Evolutionary conservation across 2,113 vertebrate genomes (phyloP).

Genomic region (Gallinago paraguaiae): DNA sequence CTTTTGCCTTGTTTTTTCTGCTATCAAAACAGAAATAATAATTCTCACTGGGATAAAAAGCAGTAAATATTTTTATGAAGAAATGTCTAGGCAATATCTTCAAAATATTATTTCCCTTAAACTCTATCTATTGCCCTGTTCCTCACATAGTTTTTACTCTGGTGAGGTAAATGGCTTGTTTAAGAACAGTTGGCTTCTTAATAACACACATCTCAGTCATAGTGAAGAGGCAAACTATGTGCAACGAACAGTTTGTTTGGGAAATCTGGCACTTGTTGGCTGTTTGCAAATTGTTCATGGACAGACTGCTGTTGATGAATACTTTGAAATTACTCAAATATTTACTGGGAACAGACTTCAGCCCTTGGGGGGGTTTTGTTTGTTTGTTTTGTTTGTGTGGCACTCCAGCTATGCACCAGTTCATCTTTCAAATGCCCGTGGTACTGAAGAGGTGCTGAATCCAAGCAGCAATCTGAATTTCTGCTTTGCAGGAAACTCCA

Average conservation of each 20-base stretch:
- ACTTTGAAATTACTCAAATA: conserved; percentile 48
- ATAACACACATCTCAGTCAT: background rate
- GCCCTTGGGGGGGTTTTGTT: background rate
- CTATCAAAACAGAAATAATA: background rate
- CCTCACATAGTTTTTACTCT: background rate
- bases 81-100: background rate
- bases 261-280: conserved; percentile 8
- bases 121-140: background rate
- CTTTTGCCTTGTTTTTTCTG: background rate
- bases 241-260: background rate
- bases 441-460: background rate
- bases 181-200: background rate
- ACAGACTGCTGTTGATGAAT: conserved; percentile 8
- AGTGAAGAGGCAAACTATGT: background rate
- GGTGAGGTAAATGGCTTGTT: background rate
- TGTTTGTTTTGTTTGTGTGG: background rate
- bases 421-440: background rate
- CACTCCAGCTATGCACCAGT: conserved; percentile 12
- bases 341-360: conserved; percentile 55
- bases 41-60: background rate
- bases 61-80: background rate
- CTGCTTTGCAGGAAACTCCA: background rate
- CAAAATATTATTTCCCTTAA: background rate
- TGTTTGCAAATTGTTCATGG: background rate
- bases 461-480: background rate